Evolutionary conservation across 2,113 vertebrate genomes (phyloP), one percentile per base, ranked within the genome.

Genomic region (Ivindomyrus marchei): DNA sequence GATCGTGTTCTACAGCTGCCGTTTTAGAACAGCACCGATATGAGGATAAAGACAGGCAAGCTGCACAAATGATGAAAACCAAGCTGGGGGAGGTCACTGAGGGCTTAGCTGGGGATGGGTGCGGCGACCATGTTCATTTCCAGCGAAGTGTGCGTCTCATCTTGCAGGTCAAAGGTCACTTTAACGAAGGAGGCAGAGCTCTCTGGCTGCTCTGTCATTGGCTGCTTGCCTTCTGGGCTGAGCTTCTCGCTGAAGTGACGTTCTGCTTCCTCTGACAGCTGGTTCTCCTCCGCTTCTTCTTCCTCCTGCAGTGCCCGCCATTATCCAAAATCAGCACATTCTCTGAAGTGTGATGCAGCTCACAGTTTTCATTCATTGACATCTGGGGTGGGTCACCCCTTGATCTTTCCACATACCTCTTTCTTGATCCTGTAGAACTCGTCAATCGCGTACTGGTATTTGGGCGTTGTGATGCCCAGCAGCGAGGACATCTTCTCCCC

Each of bases 361-460:
- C 15, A 6, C 31, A 80, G 13, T 42, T 42, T 80, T 39, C 31
- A 80, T 80, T 15, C 13, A 80, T 8, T 19, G 36, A 6, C 5
- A 39, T 39, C 70, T 0, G 27, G 2, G 36, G 11, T 15, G 15
- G 49, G 21, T 31, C 49, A n/a, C 80, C 50, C 47, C 85, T 52
- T 87, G 49, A 11, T 7, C 6, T 11, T 53, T 36, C 11, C 50
- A 93, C 95, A 80, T 87, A 99, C 98, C 97, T 99, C 98, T 93
- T 97, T 98, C 94, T 98, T 99, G 93, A 98, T 98, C 89, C 98
- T 96, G 95, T 99, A 98, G 94, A 99, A 99, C 92, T 99, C 98
- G 92, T 99, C 98, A 17, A 99, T 99, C 46, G 98, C 98, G 92
- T 99, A 99, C 0, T 99, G 98, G 94, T 99, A 99, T 94, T 99